phyloP scores from a whole-genome alignment of 2,797 vertebrate species.

The Argyrosomus regius region DNA sequence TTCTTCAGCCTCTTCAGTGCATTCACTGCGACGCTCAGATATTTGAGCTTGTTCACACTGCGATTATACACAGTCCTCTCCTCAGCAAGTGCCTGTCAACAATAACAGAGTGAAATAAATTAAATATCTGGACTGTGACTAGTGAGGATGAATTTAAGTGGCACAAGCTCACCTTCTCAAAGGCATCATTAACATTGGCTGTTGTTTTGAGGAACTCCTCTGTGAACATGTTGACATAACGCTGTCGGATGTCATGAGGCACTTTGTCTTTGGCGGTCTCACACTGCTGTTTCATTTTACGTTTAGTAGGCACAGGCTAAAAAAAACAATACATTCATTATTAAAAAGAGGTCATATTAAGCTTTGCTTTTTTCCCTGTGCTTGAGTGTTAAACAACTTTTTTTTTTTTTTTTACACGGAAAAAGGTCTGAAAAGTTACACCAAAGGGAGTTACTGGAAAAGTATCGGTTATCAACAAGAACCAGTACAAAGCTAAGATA shows the following conservation, averaged over 20 bases:
- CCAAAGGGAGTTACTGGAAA: too few species aligned
- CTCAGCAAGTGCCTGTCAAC: constrained; percentile 84
- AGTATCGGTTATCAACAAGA: too few species aligned
- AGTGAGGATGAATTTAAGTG: neutral
- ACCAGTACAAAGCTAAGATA: too few species aligned
- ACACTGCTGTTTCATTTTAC: constrained; percentile 69
- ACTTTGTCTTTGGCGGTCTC: constrained; percentile 82
- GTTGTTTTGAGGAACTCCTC: constrained; percentile 87
- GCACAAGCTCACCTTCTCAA: constrained; percentile 85
- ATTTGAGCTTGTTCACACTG: constrained; percentile 88
- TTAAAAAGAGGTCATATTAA: neutral
- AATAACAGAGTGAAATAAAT: neutral
- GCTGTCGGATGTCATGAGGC: constrained; percentile 85
- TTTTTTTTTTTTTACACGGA: too few species aligned
- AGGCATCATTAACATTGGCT: constrained; percentile 84
- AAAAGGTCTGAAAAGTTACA: too few species aligned
- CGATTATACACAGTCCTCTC: constrained; percentile 87
- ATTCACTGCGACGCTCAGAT: constrained; percentile 88
- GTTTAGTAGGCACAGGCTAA: constrained; percentile 71
- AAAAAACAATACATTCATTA: neutral
- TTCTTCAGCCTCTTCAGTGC: constrained; percentile 88
- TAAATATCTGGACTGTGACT: neutral
- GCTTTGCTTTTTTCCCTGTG: too few species aligned
- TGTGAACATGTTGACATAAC: constrained; percentile 86
- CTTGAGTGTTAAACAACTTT: too few species aligned